phyloP scores from a whole-genome alignment of 1,140 invertebrate genomes.

The Harlomillsia oculata region DNA sequence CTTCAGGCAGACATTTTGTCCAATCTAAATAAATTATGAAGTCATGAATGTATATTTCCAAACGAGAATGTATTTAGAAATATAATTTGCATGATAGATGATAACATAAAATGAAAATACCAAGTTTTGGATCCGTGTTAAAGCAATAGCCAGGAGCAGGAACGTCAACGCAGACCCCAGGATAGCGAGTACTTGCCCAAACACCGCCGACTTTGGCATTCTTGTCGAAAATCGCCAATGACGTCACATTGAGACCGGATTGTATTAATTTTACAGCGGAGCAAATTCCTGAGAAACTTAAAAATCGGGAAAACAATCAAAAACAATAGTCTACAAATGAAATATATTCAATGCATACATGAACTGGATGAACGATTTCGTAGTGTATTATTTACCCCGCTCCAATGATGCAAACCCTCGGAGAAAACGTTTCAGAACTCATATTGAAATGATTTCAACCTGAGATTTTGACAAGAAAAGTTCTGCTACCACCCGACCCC shows the following conservation, averaged over 20 bases:
- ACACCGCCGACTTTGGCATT: conserved; percentile 18
- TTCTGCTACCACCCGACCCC: no score
- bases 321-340: background rate
- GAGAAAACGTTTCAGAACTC: no score
- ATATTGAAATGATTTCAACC: no score
- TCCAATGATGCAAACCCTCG: no score
- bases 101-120: background rate
- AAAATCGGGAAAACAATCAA: background rate
- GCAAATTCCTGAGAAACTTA: conserved; percentile 17
- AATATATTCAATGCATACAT: background rate
- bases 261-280: conserved; percentile 9
- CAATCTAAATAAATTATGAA: conserved; percentile 1
- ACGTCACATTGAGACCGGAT: background rate
- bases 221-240: conserved; percentile 8
- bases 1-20: background rate
- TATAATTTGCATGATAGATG: background rate
- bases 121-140: conserved; percentile 8
- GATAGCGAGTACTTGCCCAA: conserved; percentile 20
- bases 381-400: no score
- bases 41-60: background rate
- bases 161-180: conserved; percentile 9
- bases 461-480: no score
- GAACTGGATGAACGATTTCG: no score
- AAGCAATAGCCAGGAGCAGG: background rate
- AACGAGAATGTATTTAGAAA: background rate